Base-by-base conservation (phyloP, 2,113 vertebrate species). In the Sturnus vulgaris region DNA sequence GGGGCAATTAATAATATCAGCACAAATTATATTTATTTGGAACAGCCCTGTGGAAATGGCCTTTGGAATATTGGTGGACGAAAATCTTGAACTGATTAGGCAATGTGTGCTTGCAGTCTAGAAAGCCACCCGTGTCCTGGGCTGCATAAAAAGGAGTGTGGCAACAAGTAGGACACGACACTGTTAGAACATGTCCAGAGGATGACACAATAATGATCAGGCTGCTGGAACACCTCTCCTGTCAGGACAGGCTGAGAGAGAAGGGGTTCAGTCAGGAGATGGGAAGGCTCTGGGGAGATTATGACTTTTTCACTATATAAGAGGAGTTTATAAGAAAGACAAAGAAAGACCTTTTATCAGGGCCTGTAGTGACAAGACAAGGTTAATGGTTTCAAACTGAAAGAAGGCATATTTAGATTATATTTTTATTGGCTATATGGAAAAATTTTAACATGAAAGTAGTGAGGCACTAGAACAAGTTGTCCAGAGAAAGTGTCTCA, bases 91-190 rank as follows among this genome's bases (percentile, higher is more conserved):
- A 39, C 3, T 56, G 17, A 30, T 33, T 19, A 24, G 11, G 4
- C 11, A 60, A 55, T 4, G 1, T 59, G 4, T n/a, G 10, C n/a
- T 60, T 23, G 10, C n/a, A 25, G 27, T 9, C 23, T 31, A 66
- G 53, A 84, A 68, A 57, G 18, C 5, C 24, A 57, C 2, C 11
- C 0, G 0, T 40, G 28, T 46, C 12, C 5, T 11, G 37, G 37
- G 21, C 15, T 80, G 15, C 37, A 33, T 40, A 11, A 57, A 69
- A 75, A 73, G 16, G 44, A 72, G 6, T 11, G 4, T 21, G 12
- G 18, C 22, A 18, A 23, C 19, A 61, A 42, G 37, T 8, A 31
- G 8, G 15, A 60, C 22, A 37, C 0, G 2, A 42, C 0, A 1
- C 18, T 35, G 4, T 46, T 46, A 27, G 47, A 30, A 19, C 0